Evolutionary conservation across 2,888 invertebrate species (phyloP).

Genomic region (Thalpophila matura): DNA sequence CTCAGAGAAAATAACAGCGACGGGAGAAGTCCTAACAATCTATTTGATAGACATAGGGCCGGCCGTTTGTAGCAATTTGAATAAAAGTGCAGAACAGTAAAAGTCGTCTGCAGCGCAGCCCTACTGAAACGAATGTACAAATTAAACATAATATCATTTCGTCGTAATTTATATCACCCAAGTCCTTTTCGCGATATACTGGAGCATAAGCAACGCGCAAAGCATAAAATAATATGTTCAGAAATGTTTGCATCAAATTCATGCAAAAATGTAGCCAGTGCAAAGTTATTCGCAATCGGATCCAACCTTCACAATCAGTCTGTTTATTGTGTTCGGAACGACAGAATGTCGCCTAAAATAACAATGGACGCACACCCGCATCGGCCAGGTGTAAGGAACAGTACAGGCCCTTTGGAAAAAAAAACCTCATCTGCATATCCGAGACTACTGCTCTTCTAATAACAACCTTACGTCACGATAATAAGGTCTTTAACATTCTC

Average conservation of each 20-base stretch:
- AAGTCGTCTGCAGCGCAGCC: not conserved
- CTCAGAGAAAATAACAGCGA: constrained; percentile 31
- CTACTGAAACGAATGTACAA: not conserved
- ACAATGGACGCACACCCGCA: constrained; percentile 59
- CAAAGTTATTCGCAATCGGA: constrained; percentile 23
- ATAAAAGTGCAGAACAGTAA: not conserved
- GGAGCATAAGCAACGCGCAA: not conserved
- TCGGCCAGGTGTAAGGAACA: constrained; percentile 61
- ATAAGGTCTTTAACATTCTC: constrained; percentile 33
- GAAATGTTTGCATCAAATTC: constrained; percentile 2
- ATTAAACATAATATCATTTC: not conserved
- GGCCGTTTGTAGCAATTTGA: constrained; percentile 3
- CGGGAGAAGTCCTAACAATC: constrained; percentile 7
- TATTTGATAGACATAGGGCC: constrained; percentile 23
- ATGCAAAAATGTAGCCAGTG: constrained; percentile 17
- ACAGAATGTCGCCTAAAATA: constrained; percentile 50
- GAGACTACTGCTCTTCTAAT: constrained; percentile 17
- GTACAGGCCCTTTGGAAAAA: constrained; percentile 37
- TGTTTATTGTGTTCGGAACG: constrained; percentile 51
- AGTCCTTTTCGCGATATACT: not conserved
- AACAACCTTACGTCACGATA: constrained; percentile 31
- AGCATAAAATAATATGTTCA: not conserved
- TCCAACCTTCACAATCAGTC: constrained; percentile 48
- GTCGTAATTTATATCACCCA: not conserved
- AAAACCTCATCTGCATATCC: constrained; percentile 60